phyloP scores from a whole-genome alignment of 2,888 invertebrate genomes.

The Drosophila pegasa region DNA sequence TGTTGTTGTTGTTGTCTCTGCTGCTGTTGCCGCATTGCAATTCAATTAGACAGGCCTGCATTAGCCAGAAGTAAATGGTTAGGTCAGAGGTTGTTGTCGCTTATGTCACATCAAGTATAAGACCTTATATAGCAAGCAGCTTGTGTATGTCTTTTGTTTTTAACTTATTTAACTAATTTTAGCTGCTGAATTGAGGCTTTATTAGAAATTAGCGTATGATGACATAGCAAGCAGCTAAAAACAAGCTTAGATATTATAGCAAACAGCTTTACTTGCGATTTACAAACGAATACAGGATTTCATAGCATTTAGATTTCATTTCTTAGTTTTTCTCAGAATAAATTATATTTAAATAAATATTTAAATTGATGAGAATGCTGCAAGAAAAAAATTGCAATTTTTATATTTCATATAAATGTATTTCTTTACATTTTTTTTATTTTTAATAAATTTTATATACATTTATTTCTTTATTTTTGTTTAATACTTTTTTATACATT shows the following conservation, averaged over 20 bases:
- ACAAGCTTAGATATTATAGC: not conserved
- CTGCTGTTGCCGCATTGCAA: conserved; percentile 49
- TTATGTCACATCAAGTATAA: conserved; percentile 6
- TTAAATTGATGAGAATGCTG: not conserved
- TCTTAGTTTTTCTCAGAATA: too few relatives aligned
- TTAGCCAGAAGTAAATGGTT: conserved; percentile 17
- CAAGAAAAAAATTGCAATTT: not conserved
- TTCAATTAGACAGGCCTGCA: conserved; percentile 57
- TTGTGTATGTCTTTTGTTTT: not conserved
- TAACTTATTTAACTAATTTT: not conserved
- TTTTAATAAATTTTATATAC: not conserved
- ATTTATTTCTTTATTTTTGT: not conserved
- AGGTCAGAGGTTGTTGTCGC: conserved; percentile 37
- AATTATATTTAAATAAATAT: too few relatives aligned
- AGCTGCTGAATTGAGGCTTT: not conserved
- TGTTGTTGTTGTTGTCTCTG: conserved; percentile 7
- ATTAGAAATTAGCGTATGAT: not conserved
- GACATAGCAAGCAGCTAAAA: not conserved
- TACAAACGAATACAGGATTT: too few relatives aligned
- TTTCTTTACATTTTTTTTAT: not conserved
- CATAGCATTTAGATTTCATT: too few relatives aligned
- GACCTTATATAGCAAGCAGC: conserved; percentile 12
- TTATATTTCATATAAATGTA: not conserved
- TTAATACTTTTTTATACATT: not conserved
- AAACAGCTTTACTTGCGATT: too few relatives aligned